phyloP scores from a whole-genome alignment of 2,113 vertebrate genomes.

The Pungitius pungitius region DNA sequence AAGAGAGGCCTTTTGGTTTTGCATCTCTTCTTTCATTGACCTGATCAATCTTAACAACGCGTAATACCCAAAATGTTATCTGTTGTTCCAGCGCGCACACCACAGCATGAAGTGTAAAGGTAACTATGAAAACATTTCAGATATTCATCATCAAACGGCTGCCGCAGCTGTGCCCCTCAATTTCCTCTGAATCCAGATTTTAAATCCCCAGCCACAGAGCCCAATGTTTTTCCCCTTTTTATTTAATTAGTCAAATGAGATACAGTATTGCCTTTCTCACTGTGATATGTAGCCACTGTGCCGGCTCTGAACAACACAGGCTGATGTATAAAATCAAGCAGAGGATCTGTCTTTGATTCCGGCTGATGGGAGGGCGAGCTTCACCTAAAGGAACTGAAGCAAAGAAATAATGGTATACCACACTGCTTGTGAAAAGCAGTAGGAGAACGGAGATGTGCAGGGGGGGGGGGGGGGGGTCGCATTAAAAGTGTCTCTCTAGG shows the following conservation, averaged over 20 bases:
- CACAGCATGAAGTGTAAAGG: slow-evolving; percentile 12
- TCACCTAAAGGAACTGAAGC: slow-evolving; percentile 98
- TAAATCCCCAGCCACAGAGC: slow-evolving; percentile 48
- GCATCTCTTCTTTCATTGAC: slow-evolving; percentile 35
- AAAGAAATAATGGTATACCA: slow-evolving; percentile 94
- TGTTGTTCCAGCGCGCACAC: slow-evolving; percentile 17
- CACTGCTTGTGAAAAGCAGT: slow-evolving; percentile 85
- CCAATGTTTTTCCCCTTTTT: slow-evolving; percentile 37
- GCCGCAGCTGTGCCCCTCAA: slow-evolving; percentile 35
- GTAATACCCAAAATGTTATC: slow-evolving; percentile 15
- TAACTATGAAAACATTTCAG: slow-evolving; percentile 41
- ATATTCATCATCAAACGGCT: slow-evolving; percentile 43
- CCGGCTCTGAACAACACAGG: slow-evolving; percentile 82
- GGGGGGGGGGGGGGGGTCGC: slow-evolving; percentile 79
- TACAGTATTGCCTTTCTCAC: slow-evolving; percentile 49
- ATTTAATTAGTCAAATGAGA: slow-evolving; percentile 70
- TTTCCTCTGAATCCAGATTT: slow-evolving; percentile 52
- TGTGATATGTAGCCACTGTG: slow-evolving; percentile 56
- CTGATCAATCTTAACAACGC: slow-evolving; percentile 35
- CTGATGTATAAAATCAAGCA: slow-evolving; percentile 86
- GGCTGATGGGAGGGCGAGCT: slow-evolving; percentile 90
- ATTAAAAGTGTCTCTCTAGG: slow-evolving; percentile 93
- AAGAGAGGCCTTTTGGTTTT: slow-evolving; percentile 25
- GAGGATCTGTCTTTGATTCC: slow-evolving; percentile 89
- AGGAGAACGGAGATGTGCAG: slow-evolving; percentile 86